These are phyloP conservation scores for Philypnodon macrostomus DNA, from an alignment of 2,797 vertebrate genomes.

Conservation along the genomic window DNA sequence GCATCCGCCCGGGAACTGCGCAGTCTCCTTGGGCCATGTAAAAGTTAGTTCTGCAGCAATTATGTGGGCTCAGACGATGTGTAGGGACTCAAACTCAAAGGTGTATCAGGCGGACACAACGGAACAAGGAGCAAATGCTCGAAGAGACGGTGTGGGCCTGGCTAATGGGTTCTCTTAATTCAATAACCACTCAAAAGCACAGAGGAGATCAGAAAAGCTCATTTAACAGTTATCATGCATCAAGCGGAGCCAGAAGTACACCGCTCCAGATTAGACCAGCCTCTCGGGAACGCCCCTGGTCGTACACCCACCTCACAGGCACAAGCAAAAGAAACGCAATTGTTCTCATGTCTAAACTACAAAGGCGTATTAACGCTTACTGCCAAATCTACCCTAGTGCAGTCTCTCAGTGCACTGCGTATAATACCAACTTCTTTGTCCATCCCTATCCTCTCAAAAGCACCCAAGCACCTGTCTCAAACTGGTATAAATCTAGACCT, in stretches of 20 bases:
- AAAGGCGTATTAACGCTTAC: conserved; percentile 32
- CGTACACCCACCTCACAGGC: conserved; percentile 72
- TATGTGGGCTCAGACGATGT: conserved; percentile 12
- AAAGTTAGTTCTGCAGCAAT: conserved; percentile 24
- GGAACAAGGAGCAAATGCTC: conserved; percentile 31
- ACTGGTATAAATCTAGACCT: conserved; percentile 12
- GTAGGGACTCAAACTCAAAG: conserved; percentile 3
- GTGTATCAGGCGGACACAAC: conserved; percentile 26
- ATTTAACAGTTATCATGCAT: conserved; percentile 45
- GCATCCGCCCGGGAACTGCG: conserved; percentile 52
- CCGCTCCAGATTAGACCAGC: conserved; percentile 65
- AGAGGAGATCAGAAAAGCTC: conserved; percentile 10
- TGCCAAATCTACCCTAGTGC: conserved; percentile 9
- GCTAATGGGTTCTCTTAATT: too few species aligned
- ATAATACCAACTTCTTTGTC: conserved; percentile 23
- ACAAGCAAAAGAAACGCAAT: conserved; percentile 58
- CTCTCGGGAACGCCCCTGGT: conserved; percentile 82
- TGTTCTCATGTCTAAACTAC: conserved; percentile 72
- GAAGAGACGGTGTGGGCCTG: background rate
- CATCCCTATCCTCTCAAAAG: conserved; percentile 2
- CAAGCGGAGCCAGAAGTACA: conserved; percentile 61
- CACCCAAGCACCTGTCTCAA: conserved; percentile 47
- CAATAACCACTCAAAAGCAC: too few species aligned
- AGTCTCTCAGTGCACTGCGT: conserved; percentile 11
- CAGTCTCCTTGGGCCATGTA: conserved; percentile 51